Percentiles rank a stretch among this genome's conserved stretches.
Evolutionary conservation across 2,888 invertebrate species (phyloP).

Genomic region (Doris montereyensis): DNA sequence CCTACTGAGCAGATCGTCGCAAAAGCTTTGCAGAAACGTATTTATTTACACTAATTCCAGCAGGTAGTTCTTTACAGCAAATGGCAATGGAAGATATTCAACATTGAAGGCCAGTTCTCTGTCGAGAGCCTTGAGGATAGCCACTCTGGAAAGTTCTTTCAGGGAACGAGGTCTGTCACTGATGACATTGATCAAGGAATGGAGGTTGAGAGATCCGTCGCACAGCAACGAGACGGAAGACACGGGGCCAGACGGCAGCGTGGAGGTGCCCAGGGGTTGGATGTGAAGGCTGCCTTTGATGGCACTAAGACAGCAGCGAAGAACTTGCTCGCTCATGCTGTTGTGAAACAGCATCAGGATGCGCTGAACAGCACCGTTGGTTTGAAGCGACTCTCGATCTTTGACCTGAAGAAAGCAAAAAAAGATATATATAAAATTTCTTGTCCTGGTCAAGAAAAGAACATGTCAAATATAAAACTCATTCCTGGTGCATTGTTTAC

Average conservation of each 20-base stretch:
- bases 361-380: slow-evolving; percentile 79
- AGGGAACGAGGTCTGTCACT: slow-evolving; percentile 80
- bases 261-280: background rate
- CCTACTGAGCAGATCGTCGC: too few species aligned
- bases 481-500: too few species aligned
- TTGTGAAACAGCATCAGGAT: slow-evolving; percentile 77
- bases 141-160: slow-evolving; percentile 82
- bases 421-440: too few species aligned
- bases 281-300: slow-evolving; percentile 46
- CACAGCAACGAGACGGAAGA: slow-evolving; percentile 75
- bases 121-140: slow-evolving; percentile 80
- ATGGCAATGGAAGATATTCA: slow-evolving; percentile 81
- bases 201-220: slow-evolving; percentile 47
- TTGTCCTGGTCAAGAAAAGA: too few species aligned
- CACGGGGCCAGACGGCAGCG: slow-evolving; percentile 49
- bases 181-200: slow-evolving; percentile 77
- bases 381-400: slow-evolving; percentile 76
- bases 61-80: slow-evolving; percentile 80
- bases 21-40: too few species aligned
- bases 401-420: slow-evolving; percentile 74
- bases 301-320: slow-evolving; percentile 79
- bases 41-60: too few species aligned
- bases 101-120: slow-evolving; percentile 79
- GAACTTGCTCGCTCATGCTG: slow-evolving; percentile 79
- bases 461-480: too few species aligned